Evolutionary conservation across 2,797 vertebrate species (phyloP).

Genomic region (Lophius americanus): DNA sequence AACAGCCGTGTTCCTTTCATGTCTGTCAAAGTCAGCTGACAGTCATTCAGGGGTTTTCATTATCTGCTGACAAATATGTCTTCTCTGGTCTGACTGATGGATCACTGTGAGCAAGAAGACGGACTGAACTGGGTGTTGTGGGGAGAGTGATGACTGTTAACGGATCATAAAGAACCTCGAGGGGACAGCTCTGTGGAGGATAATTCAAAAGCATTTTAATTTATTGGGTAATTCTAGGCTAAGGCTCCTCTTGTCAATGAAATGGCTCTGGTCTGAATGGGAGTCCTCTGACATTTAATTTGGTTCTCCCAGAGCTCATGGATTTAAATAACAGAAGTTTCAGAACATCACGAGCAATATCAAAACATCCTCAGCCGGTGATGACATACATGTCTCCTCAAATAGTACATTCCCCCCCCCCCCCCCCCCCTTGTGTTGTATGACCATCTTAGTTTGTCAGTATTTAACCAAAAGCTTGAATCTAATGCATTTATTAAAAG

Average conservation of each 20-base stretch:
- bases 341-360: conserved; percentile 41
- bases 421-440: conserved; percentile 19
- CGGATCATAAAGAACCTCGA: conserved; percentile 78
- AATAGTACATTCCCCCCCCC: conserved; percentile 3
- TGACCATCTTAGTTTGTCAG: conserved; percentile 1
- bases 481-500: conserved; percentile 26
- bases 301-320: conserved; percentile 41
- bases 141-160: conserved; percentile 77
- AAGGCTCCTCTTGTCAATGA: conserved; percentile 76
- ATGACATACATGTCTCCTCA: conserved; percentile 19
- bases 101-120: conserved; percentile 56
- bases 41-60: conserved; percentile 61
- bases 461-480: conserved; percentile 16
- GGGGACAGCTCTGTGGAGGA: conserved; percentile 69
- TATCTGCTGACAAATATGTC: conserved; percentile 73
- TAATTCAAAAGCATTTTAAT: conserved; percentile 81
- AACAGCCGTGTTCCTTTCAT: conserved; percentile 7
- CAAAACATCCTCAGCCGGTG: conserved; percentile 25
- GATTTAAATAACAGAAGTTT: conserved; percentile 55
- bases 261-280: conserved; percentile 68
- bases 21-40: conserved; percentile 30
- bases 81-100: conserved; percentile 64
- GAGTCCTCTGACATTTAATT: conserved; percentile 75
- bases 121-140: conserved; percentile 65
- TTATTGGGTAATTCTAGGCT: conserved; percentile 75